Conservation (phyloP, 64 coral and sea anemone species). For the Montipora cactus region DNA sequence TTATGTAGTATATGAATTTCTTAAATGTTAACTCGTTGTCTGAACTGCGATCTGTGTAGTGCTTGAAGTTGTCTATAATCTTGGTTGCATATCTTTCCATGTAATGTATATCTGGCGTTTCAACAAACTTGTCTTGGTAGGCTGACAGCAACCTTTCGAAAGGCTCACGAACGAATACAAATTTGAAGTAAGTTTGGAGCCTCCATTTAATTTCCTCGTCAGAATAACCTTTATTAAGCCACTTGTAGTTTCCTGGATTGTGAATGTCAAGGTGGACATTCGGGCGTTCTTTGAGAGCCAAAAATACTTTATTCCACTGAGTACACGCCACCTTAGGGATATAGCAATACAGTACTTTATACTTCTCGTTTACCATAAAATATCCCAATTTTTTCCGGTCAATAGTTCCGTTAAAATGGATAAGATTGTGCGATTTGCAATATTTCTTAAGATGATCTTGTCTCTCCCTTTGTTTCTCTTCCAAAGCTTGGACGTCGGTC, state of each 20-base stretch:
- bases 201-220: no score
- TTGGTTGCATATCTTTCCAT: not conserved
- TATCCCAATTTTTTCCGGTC: not conserved
- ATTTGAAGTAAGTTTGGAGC: constrained; percentile 9
- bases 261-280: not conserved
- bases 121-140: no score
- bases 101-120: no score
- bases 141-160: constrained; percentile 3
- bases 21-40: not conserved
- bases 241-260: not conserved
- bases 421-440: not conserved
- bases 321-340: not conserved
- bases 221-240: no score
- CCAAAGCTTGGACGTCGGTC: no score
- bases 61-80: not conserved
- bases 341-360: not conserved
- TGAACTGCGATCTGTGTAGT: not conserved
- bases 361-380: not conserved
- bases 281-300: not conserved
- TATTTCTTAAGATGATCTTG: constrained; percentile 2
- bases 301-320: not conserved
- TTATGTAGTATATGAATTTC: no score
- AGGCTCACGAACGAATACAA: constrained; percentile 27
- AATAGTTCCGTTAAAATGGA: not conserved
- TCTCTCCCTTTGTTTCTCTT: not conserved